A percentile compares a stretch with the other conserved stretches of the same genome.
These are phyloP conservation scores for Lophura nycthemera DNA, from an alignment of 2,113 vertebrate genomes.

Conservation along the genomic window DNA sequence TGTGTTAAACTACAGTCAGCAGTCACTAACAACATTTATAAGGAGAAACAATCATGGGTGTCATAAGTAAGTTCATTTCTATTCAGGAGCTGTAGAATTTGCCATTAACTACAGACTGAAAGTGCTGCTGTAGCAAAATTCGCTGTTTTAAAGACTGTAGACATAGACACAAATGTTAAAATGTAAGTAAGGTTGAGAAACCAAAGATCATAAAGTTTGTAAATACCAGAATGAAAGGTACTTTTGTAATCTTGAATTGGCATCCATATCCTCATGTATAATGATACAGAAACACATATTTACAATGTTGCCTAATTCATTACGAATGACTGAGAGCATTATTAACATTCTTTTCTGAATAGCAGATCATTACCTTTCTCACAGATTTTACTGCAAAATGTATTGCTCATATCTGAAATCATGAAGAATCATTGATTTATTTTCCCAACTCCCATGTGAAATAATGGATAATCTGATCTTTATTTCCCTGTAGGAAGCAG, in stretches of 20 bases:
- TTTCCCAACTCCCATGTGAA: not conserved
- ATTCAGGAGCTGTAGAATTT: not conserved
- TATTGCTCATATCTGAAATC: not conserved
- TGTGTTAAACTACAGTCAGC: not conserved
- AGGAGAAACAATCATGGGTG: not conserved
- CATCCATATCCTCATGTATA: not conserved
- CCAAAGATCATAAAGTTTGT: not conserved
- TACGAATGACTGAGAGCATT: not conserved
- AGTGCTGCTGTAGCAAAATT: not conserved
- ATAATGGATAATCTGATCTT: not conserved
- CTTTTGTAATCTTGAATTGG: not conserved
- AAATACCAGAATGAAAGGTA: conserved; percentile 30
- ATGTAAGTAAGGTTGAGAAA: not conserved
- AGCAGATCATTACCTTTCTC: conserved; percentile 1
- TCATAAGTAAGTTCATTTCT: not conserved
- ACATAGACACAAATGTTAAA: not conserved
- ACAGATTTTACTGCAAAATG: conserved; percentile 6
- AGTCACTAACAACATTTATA: not conserved
- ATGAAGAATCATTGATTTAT: not conserved
- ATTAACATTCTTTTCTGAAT: conserved; percentile 24
- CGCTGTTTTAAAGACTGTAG: not conserved
- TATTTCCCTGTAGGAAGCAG: not conserved
- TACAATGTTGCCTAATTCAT: conserved; percentile 1
- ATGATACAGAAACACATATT: not conserved
- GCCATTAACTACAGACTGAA: not conserved